A percentile compares a stretch with the other conserved stretches of the same genome.
phyloP scores from a whole-genome alignment of 30 jellyfish, hydroid and myxozoan species.

The Chrysaora quinquecirrha region DNA sequence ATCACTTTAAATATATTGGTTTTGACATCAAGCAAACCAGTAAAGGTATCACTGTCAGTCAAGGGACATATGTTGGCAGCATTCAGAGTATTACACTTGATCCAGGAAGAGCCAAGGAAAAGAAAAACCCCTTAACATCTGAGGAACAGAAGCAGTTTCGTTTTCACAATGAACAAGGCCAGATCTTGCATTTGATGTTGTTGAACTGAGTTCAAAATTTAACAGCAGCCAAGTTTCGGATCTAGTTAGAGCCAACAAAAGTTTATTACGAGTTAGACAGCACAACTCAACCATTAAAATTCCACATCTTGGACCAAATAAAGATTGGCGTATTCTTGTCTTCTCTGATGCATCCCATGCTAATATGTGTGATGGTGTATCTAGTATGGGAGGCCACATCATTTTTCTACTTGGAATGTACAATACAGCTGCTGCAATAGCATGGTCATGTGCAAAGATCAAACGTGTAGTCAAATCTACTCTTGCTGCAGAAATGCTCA shows the following conservation, averaged over 20 bases:
- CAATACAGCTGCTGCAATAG: not conserved
- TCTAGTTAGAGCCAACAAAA: slow-evolving; percentile 19
- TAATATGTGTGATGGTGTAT: not conserved
- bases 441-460: not conserved
- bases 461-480: not conserved
- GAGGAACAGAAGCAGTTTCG: slow-evolving; percentile 16
- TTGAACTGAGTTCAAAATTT: slow-evolving; percentile 29
- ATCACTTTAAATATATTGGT: slow-evolving; percentile 23
- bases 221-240: slow-evolving; percentile 21
- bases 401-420: not conserved
- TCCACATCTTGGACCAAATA: not conserved
- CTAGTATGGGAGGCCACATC: not conserved
- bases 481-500: not conserved
- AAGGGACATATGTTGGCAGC: slow-evolving; percentile 5
- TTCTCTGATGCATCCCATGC: not conserved
- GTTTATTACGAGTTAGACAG: not conserved
- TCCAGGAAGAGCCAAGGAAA: slow-evolving; percentile 22
- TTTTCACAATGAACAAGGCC: slow-evolving; percentile 46
- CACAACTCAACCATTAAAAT: not conserved
- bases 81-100: not conserved
- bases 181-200: slow-evolving; percentile 26
- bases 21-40: not conserved
- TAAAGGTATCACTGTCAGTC: not conserved
- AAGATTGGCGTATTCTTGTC: not conserved
- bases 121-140: not conserved